Base-by-base conservation (phyloP, 2,888 invertebrate species). In the Creontiades dilutus region DNA sequence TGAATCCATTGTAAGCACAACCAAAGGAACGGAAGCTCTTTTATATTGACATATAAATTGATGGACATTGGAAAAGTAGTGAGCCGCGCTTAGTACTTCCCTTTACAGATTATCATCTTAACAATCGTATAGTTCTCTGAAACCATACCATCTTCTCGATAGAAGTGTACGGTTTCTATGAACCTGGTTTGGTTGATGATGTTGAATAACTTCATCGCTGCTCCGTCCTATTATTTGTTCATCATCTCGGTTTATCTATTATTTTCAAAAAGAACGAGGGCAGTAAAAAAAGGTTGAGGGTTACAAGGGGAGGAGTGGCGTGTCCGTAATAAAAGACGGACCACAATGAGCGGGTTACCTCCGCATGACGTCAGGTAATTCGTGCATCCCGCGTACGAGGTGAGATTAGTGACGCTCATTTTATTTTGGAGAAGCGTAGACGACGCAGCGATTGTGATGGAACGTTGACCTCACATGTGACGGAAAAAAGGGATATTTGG, bases 371-470 rank as follows among this genome's bases (percentile, higher is more conserved):
- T 19, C 68, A 9, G 23, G 68, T 68, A 68, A 68, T 68, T 68
- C 68, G 68, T 68, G 68, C 27, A 68, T 68, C 68, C 68, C 68
- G 68, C 48, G 82, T 48, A 48, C 82, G 47, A 82, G 82, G 82
- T 28, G 52, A 80, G 19, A 82, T 82, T 82, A 82, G 52, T 52
- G 82, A 82, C 82, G 82, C 52, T 23, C 82, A 82, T 52, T 82
- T 55, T 23, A 27, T 55, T 27, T 82, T 52, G 46, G 19, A 19
- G 82, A 27, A 48, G 23, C 52, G 78, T 78, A 47, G 78, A 78
- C 37, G 78, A 78, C 78, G 46, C 37, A 78, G 78, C 37, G 46
- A 78, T 78, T 78, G 46, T 78, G 14, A 9, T 37, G 37, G 78
- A 46, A 16, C 78, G 47, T 19, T 46, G 78, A 47, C 78, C 78